Evolutionary conservation across 2,113 vertebrate genomes (phyloP), one percentile per base, ranked within the genome.

Genomic region (Coptodon rendalli): DNA sequence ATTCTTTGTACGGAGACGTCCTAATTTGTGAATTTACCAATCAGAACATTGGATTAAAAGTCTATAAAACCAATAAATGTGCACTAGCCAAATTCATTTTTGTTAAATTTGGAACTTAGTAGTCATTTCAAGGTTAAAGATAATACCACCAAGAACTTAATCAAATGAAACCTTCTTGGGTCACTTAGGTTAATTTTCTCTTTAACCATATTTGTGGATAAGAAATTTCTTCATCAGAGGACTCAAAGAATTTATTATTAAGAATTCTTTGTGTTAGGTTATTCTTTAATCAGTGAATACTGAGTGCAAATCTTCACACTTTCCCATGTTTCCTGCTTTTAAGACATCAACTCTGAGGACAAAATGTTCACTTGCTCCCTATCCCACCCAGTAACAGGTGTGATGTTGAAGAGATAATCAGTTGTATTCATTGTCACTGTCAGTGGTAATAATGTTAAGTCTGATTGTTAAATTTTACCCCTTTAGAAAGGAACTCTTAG

Each of bases 21-120:
- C 73, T 86, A 19, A 87, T 90, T 91, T 76, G 31, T 87, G 76
- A 87, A 80, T 54, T 43, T 82, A 40, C 17, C 78, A 40, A 79
- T 85, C 53, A 68, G 45, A 80, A 83, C 59, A 76, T 83, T 80
- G 56, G 38, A 83, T 86, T 81, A 54, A 40, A 54, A 22, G 11
- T 43, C 54, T 31, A 81, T 66, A 48, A 52, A 68, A 71, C 11
- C 54, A 40, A 61, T 83, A 8, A 24, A 68, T 81, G 24, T 56
- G 66, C 66, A 24, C 2, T 3, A 71, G 16, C 43, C 16, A 13
- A 52, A 52, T 50, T 52, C 45, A 78, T 78, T 78, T 78, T 40
- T 59, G 45, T 48, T 48, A 29, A 34, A 34, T 34, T n/a, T 54
- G 22, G 14, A 13, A 19, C 79, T 50, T 31, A 78, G 27, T 50